Evolutionary conservation across 2,113 vertebrate species (phyloP).

Genomic region (Meriones unguiculatus): DNA sequence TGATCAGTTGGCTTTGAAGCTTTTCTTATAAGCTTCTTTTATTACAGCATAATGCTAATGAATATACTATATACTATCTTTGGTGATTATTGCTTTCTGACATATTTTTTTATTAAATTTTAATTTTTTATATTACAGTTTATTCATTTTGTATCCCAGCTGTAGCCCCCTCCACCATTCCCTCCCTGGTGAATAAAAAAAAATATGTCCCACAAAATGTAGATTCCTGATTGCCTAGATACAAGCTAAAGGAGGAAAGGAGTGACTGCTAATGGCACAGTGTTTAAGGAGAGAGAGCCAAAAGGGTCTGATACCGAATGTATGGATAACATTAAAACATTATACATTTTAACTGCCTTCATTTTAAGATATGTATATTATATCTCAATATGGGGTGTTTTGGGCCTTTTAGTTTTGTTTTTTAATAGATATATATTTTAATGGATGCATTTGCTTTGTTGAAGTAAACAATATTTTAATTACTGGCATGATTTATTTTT

Average conservation of each 20-base stretch:
- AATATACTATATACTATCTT: no score
- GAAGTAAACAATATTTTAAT: slow-evolving; percentile 28
- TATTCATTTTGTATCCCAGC: no score
- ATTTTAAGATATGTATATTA: not conserved
- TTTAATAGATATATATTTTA: not conserved
- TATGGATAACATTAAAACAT: not conserved
- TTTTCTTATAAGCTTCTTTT: no score
- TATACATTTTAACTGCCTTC: not conserved
- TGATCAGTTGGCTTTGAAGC: no score
- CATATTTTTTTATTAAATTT: no score
- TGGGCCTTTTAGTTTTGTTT: slow-evolving; percentile 10
- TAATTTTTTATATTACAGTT: no score
- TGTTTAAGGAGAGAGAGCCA: not conserved
- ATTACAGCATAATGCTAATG: no score
- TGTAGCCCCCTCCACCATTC: no score
- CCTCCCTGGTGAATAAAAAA: not conserved
- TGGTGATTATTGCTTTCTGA: no score
- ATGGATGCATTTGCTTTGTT: not conserved
- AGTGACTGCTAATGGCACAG: not conserved
- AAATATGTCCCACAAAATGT: not conserved
- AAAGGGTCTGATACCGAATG: not conserved
- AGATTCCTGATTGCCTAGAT: not conserved
- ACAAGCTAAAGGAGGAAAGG: not conserved
- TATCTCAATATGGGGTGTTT: not conserved
- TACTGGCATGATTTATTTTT: no score